A percentile compares a stretch with the other conserved stretches of the same genome.
These are phyloP conservation scores for Psettodes erumei DNA, from an alignment of 2,113 vertebrate species.

Conservation along the genomic window DNA sequence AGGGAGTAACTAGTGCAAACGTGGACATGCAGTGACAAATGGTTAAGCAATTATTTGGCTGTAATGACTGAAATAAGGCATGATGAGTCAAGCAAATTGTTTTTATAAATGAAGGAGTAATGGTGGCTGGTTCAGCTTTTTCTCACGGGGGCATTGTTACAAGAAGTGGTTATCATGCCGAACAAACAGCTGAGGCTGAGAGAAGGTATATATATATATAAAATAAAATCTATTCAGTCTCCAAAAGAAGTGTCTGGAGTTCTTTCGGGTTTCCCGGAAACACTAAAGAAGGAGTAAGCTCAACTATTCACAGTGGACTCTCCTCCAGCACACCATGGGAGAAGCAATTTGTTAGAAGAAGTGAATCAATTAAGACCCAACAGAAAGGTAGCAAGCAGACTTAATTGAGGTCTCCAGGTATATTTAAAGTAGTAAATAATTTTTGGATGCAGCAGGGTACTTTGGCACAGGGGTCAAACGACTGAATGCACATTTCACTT, in stretches of 20 bases:
- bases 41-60: conserved; percentile 39
- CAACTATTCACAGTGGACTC: conserved; percentile 45
- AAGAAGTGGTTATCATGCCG: conserved; percentile 5
- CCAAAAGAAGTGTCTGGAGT: conserved; percentile 29
- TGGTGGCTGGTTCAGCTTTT: not conserved
- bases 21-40: conserved; percentile 42
- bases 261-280: conserved; percentile 46
- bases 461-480: conserved; percentile 61
- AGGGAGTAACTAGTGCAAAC: conserved; percentile 30
- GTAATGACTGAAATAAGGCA: conserved; percentile 40
- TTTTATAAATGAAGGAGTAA: conserved; percentile 9
- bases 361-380: conserved; percentile 75
- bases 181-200: not conserved
- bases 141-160: conserved; percentile 15
- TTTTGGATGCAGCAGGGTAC: conserved; percentile 62
- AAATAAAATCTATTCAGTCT: conserved; percentile 26
- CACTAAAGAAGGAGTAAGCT: conserved; percentile 24
- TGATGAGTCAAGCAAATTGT: conserved; percentile 41
- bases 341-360: conserved; percentile 74
- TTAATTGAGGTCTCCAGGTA: conserved; percentile 76
- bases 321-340: conserved; percentile 44
- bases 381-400: conserved; percentile 70
- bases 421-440: conserved; percentile 78
- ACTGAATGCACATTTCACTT: conserved; percentile 43
- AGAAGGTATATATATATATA: conserved; percentile 23